phyloP scores from a whole-genome alignment of 2,797 vertebrate species.

The Trematomus bernacchii region DNA sequence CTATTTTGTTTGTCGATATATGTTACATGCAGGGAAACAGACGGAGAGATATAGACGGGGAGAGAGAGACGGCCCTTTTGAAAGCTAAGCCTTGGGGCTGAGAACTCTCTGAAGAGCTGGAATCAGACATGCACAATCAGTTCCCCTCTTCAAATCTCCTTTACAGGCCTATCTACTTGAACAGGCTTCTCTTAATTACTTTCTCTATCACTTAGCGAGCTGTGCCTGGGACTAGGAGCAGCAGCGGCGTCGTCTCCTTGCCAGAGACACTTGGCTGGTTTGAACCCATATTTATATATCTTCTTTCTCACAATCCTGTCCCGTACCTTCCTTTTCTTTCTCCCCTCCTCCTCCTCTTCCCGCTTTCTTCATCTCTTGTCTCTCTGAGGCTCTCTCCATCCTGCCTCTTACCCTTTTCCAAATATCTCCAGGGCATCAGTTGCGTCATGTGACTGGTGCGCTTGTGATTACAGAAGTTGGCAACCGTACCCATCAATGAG shows the following conservation, averaged over 20 bases:
- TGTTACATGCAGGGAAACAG: slow-evolving; percentile 38
- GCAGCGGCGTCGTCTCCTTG: slow-evolving; percentile 70
- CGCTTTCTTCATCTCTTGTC: slow-evolving; percentile 61
- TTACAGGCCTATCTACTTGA: slow-evolving; percentile 87
- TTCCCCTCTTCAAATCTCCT: slow-evolving; percentile 87
- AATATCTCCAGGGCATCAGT: slow-evolving; percentile 79
- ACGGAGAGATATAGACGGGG: slow-evolving; percentile 34
- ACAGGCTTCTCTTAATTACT: slow-evolving; percentile 88
- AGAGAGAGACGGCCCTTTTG: slow-evolving; percentile 69
- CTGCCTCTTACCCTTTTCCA: slow-evolving; percentile 67
- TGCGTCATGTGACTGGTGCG: slow-evolving; percentile 81
- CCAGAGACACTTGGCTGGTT: slow-evolving; percentile 82
- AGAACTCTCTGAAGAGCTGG: slow-evolving; percentile 85
- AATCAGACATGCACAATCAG: slow-evolving; percentile 89
- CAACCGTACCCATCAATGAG: slow-evolving; percentile 52
- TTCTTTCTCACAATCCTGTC: slow-evolving; percentile 69
- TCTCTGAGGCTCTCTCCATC: slow-evolving; percentile 55
- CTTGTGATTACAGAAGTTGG: slow-evolving; percentile 79
- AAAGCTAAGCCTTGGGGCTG: slow-evolving; percentile 84
- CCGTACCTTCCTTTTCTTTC: slow-evolving; percentile 42
- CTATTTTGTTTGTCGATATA: slow-evolving; percentile 51
- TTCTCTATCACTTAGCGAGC: slow-evolving; percentile 84
- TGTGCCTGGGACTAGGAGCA: slow-evolving; percentile 75
- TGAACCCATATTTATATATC: slow-evolving; percentile 74
- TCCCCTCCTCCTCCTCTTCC: slow-evolving; percentile 1